Percentiles rank a stretch among this genome's conserved stretches.
Evolutionary conservation across 2,797 vertebrate genomes (phyloP).

Genomic region (Pygocentrus nattereri): DNA sequence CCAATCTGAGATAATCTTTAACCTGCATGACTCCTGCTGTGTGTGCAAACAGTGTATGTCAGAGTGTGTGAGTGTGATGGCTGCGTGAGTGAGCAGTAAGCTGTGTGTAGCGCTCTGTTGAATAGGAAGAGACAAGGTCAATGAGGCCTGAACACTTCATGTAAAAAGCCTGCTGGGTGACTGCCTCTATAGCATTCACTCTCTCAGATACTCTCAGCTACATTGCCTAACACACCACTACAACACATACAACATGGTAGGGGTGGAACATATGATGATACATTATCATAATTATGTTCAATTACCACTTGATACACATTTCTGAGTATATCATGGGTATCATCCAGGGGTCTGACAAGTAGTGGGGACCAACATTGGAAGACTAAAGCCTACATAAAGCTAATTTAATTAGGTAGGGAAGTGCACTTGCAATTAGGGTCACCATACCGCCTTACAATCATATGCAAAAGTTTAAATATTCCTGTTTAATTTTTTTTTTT

Average conservation of each 20-base stretch:
- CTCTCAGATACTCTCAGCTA: slow-evolving; percentile 34
- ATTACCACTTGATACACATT: too few relatives aligned
- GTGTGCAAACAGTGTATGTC: slow-evolving; percentile 31
- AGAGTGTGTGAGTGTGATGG: not conserved
- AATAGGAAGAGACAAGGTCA: slow-evolving; percentile 32
- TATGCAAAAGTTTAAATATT: too few relatives aligned
- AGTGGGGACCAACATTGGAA: too few relatives aligned
- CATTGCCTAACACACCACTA: not conserved
- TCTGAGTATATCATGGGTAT: too few relatives aligned
- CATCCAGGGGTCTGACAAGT: too few relatives aligned
- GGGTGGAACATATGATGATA: not conserved
- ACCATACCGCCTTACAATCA: too few relatives aligned
- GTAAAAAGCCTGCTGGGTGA: slow-evolving; percentile 45
- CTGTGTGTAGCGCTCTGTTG: not conserved
- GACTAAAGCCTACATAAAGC: too few relatives aligned
- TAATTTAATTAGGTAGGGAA: too few relatives aligned
- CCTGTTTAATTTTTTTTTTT: too few relatives aligned
- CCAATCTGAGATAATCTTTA: slow-evolving; percentile 46
- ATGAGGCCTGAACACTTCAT: slow-evolving; percentile 43
- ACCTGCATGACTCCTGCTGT: slow-evolving; percentile 14
- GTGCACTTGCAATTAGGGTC: too few relatives aligned
- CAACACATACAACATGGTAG: not conserved
- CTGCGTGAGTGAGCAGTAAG: not conserved
- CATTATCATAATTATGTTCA: too few relatives aligned
- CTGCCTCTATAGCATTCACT: slow-evolving; percentile 13